phyloP scores from a whole-genome alignment of 2,113 vertebrate species.

The Strix uralensis region DNA sequence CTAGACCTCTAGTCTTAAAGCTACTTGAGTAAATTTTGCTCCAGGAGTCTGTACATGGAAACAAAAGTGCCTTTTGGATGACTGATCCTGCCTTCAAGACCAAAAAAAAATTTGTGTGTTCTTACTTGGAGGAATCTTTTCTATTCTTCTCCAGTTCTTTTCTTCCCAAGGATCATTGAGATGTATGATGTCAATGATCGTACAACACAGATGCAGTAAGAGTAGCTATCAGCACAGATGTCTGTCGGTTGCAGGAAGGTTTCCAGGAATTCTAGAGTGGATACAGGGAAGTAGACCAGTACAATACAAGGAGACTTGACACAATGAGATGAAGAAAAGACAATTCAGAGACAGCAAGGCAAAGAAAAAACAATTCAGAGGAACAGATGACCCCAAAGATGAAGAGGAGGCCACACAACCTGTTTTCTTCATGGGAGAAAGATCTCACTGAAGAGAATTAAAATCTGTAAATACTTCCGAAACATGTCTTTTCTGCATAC shows the following conservation, averaged over 20 bases:
- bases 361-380: neutral
- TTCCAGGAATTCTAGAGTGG: neutral
- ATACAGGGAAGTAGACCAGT: neutral
- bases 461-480: neutral
- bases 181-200: neutral
- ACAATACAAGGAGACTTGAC: neutral
- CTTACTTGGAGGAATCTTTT: neutral
- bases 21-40: neutral
- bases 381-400: neutral
- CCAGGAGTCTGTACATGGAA: neutral
- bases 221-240: neutral
- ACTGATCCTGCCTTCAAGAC: neutral
- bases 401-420: neutral
- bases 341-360: neutral
- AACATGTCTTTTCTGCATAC: neutral
- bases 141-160: neutral
- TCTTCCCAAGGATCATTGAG: neutral
- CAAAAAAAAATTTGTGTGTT: neutral
- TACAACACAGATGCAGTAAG: neutral
- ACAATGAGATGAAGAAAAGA: neutral
- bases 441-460: neutral
- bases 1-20: neutral
- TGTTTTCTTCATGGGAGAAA: neutral
- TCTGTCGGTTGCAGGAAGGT: neutral
- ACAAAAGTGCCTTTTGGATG: neutral